These are phyloP conservation scores for Cygnus buccinator DNA, from an alignment of 2,113 vertebrate genomes.

Conservation along the genomic window DNA sequence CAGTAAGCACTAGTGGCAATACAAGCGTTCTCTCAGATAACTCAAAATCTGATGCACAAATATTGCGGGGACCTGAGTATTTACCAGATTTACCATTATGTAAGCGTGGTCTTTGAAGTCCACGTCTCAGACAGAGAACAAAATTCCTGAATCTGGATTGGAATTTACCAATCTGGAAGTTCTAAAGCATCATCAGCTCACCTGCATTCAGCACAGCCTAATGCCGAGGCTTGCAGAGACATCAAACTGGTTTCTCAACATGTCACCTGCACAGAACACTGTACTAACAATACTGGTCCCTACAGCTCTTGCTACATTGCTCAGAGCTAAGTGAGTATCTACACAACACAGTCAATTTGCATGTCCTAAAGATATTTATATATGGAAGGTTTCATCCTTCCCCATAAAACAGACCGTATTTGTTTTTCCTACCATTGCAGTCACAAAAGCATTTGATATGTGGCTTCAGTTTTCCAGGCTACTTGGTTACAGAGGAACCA, in stretches of 20 bases:
- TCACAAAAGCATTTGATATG: not conserved
- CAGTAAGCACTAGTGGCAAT: not conserved
- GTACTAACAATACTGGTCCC: not conserved
- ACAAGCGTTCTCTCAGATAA: not conserved
- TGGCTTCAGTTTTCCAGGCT: not conserved
- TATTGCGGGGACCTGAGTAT: not conserved
- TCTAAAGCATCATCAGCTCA: not conserved
- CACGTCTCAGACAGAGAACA: not conserved
- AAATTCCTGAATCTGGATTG: not conserved
- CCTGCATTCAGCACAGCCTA: not conserved
- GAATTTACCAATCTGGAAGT: not conserved
- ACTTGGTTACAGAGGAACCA: not conserved
- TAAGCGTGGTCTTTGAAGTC: not conserved
- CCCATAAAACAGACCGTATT: not conserved
- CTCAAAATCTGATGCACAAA: not conserved
- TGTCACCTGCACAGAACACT: not conserved
- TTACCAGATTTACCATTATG: not conserved
- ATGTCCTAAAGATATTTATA: not conserved
- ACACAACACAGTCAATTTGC: not conserved
- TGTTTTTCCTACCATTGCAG: not conserved
- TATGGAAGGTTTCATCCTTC: not conserved
- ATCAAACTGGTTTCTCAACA: not conserved
- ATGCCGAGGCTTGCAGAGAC: not conserved
- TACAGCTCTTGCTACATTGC: not conserved
- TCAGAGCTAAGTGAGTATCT: not conserved